A percentile compares a stretch with the other conserved stretches of the same genome.
Evolutionary conservation across 2,113 vertebrate species (phyloP).

Genomic region (Reinhardtius hippoglossoides): DNA sequence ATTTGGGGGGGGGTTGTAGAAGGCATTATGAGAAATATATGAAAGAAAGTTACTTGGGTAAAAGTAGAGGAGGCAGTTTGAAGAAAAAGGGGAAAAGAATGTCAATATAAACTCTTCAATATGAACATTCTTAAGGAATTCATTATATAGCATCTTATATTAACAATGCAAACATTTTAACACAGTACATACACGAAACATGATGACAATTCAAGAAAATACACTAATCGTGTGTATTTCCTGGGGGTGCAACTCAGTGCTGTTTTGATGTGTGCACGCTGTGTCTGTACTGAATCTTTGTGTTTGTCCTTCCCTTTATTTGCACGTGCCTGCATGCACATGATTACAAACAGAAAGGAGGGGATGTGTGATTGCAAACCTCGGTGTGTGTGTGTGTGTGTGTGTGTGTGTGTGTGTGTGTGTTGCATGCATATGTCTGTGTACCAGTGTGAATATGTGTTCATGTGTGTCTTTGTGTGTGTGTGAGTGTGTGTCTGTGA

Average conservation of each 20-base stretch:
- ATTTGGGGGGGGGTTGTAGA: neutral
- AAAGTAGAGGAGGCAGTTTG: neutral
- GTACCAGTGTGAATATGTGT: constrained; percentile 3
- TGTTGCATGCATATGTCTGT: constrained; percentile 1
- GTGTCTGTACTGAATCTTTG: constrained; percentile 14
- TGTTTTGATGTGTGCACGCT: constrained; percentile 30
- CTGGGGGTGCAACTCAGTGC: constrained; percentile 10
- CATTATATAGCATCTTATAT: neutral
- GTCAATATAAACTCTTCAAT: neutral
- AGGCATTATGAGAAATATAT: neutral
- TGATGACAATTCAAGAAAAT: neutral
- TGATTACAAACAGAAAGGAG: constrained; percentile 34
- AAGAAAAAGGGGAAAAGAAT: no score
- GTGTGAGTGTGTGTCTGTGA: constrained; percentile 47
- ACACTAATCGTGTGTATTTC: neutral
- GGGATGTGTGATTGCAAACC: constrained; percentile 32
- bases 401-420: constrained; percentile 11
- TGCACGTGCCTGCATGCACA: constrained; percentile 35
- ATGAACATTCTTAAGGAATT: neutral
- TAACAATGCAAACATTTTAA: neutral
- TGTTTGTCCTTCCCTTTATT: constrained; percentile 40
- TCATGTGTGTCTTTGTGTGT: constrained; percentile 24
- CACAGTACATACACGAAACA: neutral
- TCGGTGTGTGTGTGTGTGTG: constrained; percentile 13
- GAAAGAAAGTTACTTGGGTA: neutral